Evolutionary conservation across 2,888 invertebrate genomes (phyloP), one percentile per base, ranked within the genome.

Genomic region (Eupithecia centaureata): DNA sequence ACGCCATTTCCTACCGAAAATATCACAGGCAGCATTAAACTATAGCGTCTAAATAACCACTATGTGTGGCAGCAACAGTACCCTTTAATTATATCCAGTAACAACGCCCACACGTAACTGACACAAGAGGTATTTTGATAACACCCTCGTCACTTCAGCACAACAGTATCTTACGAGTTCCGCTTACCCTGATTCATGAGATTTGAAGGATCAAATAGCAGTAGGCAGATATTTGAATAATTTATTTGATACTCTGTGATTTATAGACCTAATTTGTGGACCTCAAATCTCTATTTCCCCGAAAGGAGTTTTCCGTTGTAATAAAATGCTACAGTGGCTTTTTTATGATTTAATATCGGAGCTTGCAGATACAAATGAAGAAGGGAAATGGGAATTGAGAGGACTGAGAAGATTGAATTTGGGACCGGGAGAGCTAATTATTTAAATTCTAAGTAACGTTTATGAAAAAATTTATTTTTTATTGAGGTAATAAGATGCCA

Each of bases 181-280:
- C 32, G 35, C 52, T 28, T 65, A 52, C 38, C 63, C 47, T 65
- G 63, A 66, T 70, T 66, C 69, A 66, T 63, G 66, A 66, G 35
- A 66, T 66, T 69, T 47, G 65, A 65, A 75, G 65, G 54, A 67
- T 62, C 68, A 61, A 54, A 65, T 69, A 63, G 59, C 73, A 68
- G 66, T 51, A 68, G 65, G 67, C 64, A 72, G 70, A 64, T 66
- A 75, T 67, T 72, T 71, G 72, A 73, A 75, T 73, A 73, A 75
- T 75, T 73, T 75, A 75, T 71, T 75, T 73, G 72, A 75, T 72
- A 68, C 61, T 65, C 61, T 63, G 67, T 75, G 73, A 73, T 75
- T 73, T 72, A 75, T 72, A 68, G 68, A 52, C 69, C 68, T 73
- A 73, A 75, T 75, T 75, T 73, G 67, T 70, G 66, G 68, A 71